Conservation (phyloP, 2,888 invertebrate species). For the Candidula unifasciata region DNA sequence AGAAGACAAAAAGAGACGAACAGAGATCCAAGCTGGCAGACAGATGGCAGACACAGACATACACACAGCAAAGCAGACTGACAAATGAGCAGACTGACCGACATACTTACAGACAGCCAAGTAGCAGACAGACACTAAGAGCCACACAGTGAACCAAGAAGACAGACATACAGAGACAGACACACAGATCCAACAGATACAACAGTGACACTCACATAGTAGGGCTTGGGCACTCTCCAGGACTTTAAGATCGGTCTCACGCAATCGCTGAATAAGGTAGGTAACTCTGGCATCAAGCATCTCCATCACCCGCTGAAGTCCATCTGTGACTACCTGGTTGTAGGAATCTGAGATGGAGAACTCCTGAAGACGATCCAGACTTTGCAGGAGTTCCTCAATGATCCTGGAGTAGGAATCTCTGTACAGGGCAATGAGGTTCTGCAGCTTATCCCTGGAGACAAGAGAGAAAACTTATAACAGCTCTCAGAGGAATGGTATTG, state of each 20-base stretch:
- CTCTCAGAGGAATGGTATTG: no score
- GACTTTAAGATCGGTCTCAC: conserved; percentile 16
- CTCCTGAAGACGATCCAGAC: conserved; percentile 4
- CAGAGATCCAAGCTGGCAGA: no score
- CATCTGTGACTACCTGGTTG: not conserved
- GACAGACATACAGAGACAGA: not conserved
- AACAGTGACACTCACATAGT: not conserved
- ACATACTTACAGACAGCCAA: no score
- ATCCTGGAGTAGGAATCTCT: conserved; percentile 17
- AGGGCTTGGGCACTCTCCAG: not conserved
- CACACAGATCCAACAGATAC: not conserved
- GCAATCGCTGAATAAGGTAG: not conserved
- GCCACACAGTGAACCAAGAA: not conserved
- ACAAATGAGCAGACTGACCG: no score
- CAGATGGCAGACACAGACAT: no score
- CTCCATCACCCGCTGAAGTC: not conserved
- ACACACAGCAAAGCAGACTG: no score
- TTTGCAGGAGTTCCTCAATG: not conserved
- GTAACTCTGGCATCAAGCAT: not conserved
- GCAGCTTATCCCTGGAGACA: conserved; percentile 13
- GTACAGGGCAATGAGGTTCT: conserved; percentile 13
- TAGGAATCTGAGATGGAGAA: conserved; percentile 38
- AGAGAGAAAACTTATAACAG: not conserved
- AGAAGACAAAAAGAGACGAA: no score
- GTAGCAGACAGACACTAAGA: no score